A percentile compares a stretch with the other conserved stretches of the same genome.
Evolutionary conservation across 1,140 invertebrate genomes (phyloP).

Genomic region (Papilio polytes): DNA sequence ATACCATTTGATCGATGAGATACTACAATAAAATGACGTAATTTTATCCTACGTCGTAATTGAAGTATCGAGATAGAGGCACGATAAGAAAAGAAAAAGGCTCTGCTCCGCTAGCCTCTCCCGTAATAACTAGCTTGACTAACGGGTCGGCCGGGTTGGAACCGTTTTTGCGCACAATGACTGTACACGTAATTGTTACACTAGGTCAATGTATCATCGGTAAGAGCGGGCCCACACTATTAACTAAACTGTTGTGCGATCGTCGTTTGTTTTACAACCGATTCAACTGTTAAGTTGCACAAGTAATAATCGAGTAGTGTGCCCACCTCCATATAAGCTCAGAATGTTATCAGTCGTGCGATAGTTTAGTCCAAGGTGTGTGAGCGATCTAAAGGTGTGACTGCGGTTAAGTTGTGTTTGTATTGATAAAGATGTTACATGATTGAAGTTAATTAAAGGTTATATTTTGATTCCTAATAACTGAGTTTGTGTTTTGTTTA

Average conservation of each 20-base stretch:
- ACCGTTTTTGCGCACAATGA: conserved; percentile 32
- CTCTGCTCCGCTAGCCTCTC: conserved; percentile 69
- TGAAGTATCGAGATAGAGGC: conserved; percentile 57
- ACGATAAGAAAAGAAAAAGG: conserved; percentile 70
- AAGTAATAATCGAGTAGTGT: no score
- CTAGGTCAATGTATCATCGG: conserved; percentile 29
- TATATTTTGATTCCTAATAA: no score
- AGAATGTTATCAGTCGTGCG: no score
- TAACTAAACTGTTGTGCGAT: no score
- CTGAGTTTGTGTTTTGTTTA: no score
- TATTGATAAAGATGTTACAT: not conserved
- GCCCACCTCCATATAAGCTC: no score
- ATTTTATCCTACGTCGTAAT: conserved; percentile 62
- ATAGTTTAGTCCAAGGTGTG: no score
- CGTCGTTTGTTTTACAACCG: no score
- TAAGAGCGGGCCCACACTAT: not conserved
- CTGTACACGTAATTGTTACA: not conserved
- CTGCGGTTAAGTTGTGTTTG: not conserved
- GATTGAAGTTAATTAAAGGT: not conserved
- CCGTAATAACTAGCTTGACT: conserved; percentile 66
- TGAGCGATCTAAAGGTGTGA: not conserved
- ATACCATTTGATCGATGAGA: not conserved
- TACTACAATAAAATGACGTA: conserved; percentile 46
- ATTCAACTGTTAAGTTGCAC: no score
- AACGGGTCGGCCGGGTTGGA: conserved; percentile 48